Evolutionary conservation across 2,888 invertebrate genomes (phyloP), one percentile per base, ranked within the genome.

Genomic region (Latrodectus elegans): DNA sequence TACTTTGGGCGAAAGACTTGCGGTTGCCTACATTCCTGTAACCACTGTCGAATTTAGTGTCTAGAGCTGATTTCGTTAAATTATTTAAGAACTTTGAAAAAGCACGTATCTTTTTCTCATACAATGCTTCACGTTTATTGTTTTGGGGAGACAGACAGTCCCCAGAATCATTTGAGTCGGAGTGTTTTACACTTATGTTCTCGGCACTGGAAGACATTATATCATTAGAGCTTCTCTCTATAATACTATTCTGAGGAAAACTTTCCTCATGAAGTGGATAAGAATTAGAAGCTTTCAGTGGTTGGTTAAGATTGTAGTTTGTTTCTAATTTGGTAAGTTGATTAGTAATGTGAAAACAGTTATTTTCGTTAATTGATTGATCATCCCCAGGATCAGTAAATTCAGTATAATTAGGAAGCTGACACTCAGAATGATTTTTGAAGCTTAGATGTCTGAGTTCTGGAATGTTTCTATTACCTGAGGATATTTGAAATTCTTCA

Each of bases 21-120:
- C 9, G 49, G 38, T 55, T 38, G 6, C 71, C 64, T 3, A 6
- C 53, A 9, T 60, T 26, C 38, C 72, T 80, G 64, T 72, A 64
- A 67, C 26, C 26, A 67, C 52, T 81, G 67, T 73, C 81, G 67
- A 38, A 26, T 26, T 70, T 15, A 15, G 22, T 70, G 55, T 78
- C 70, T 11, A 51, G 38, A 67, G 53, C 67, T 15, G 74, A 73
- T 73, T 84, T 84, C 0, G 75, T 75, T 14, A 82, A 70, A 51
- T 75, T 82, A n/a, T 77, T 65, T 9, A 84, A 26, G 38, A 84
- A 78, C 53, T 84, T 84, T 3, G 84, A 84, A 15, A 84, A 84
- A 8, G 78, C 71, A 8, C 78, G 77, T 38, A 84, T 84, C 52
- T 84, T 84, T 65, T 64, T 84, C 55, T 84, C 84, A 2, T 78